These are phyloP conservation scores for Ceratosolen fusciceps DNA, from an alignment of 1,140 invertebrate genomes.

Conservation along the genomic window DNA sequence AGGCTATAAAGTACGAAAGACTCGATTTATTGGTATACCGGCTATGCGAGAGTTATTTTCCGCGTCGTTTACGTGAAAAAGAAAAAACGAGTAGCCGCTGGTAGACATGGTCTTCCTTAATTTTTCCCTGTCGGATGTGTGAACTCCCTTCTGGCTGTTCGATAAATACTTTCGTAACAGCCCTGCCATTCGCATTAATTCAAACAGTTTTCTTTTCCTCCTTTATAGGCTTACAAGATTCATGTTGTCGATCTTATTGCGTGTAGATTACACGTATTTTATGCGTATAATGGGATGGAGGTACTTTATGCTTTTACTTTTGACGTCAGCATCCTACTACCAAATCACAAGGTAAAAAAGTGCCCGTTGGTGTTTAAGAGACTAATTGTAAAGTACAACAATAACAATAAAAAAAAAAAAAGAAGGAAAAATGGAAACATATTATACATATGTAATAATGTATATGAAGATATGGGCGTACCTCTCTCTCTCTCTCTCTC, in stretches of 20 bases:
- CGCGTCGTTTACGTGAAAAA: neutral
- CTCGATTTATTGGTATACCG: constrained; percentile 6
- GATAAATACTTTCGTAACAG: neutral
- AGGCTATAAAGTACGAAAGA: neutral
- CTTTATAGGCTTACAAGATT: neutral
- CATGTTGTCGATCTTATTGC: constrained; percentile 14
- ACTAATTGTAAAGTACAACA: neutral
- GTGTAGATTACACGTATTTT: neutral
- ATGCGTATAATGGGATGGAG: neutral
- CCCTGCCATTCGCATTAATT: neutral
- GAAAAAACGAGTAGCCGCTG: neutral
- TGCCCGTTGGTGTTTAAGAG: constrained; percentile 19
- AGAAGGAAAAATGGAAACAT: no score
- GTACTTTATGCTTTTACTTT: constrained; percentile 28
- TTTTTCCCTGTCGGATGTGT: neutral
- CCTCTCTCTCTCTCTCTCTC: no score
- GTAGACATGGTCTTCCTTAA: constrained; percentile 1
- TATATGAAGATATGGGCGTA: no score
- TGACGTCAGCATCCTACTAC: neutral
- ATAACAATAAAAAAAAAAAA: no score
- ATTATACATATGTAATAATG: no score
- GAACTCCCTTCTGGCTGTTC: neutral
- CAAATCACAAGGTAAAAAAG: neutral
- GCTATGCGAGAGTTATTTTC: neutral
- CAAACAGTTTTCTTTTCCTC: neutral